Conservation (phyloP, 2,113 vertebrate genomes). For the Pachypanchax playfairii region DNA sequence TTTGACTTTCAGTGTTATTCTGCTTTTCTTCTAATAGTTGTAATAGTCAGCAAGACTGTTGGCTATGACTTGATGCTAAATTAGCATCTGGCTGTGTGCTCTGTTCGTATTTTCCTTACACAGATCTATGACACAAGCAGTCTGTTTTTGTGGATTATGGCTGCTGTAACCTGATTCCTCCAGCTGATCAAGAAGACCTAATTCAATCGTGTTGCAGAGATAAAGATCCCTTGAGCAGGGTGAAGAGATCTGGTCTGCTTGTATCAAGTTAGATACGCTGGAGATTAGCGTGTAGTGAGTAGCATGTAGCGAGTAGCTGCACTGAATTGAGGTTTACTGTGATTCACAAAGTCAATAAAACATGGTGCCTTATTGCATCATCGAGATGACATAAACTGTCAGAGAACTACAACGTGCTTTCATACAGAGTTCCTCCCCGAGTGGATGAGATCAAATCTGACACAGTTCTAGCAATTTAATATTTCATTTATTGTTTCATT, state of each 20-base stretch:
- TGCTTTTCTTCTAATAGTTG: conserved; percentile 6
- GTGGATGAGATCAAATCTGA: conserved; percentile 35
- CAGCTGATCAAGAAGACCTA: conserved; percentile 91
- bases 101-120: conserved; percentile 48
- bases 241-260: conserved; percentile 83
- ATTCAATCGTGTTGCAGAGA: conserved; percentile 92
- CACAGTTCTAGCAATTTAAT: no score
- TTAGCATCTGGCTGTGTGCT: conserved; percentile 47
- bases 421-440: conserved; percentile 25
- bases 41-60: neutral
- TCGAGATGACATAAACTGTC: conserved; percentile 49
- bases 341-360: conserved; percentile 73
- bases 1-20: conserved; percentile 35
- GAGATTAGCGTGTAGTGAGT: conserved; percentile 82
- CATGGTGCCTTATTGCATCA: conserved; percentile 60
- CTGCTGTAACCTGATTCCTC: conserved; percentile 91
- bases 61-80: conserved; percentile 41
- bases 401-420: conserved; percentile 46
- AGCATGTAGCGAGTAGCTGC: conserved; percentile 61
- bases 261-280: conserved; percentile 82
- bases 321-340: conserved; percentile 60
- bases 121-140: conserved; percentile 49
- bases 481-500: neutral
- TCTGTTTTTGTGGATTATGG: conserved; percentile 86
- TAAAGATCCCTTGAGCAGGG: conserved; percentile 88